Percentiles rank a stretch among this genome's conserved stretches.
phyloP scores from a whole-genome alignment of 2,888 invertebrate species.

The Protodeltote pygarga region DNA sequence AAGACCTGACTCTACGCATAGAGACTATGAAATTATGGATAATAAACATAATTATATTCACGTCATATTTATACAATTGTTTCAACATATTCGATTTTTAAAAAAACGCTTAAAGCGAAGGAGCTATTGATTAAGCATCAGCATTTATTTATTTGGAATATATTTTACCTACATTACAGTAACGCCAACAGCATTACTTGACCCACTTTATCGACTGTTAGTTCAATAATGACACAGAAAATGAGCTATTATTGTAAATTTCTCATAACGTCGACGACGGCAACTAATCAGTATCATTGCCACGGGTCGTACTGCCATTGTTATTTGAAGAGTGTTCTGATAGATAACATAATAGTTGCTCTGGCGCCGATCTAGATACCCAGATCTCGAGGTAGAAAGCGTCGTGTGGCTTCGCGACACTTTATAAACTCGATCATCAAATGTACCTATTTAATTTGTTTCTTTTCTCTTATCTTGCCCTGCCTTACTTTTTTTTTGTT shows the following conservation, averaged over 20 bases:
- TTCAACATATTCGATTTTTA: background rate
- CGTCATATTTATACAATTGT: slow-evolving; percentile 16
- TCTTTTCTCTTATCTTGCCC: background rate
- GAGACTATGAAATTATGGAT: slow-evolving; percentile 11
- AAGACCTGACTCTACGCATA: slow-evolving; percentile 13
- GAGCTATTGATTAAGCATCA: slow-evolving; percentile 14
- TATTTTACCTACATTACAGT: slow-evolving; percentile 3
- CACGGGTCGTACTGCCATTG: slow-evolving; percentile 63
- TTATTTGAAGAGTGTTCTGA: slow-evolving; percentile 53
- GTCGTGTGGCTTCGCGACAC: slow-evolving; percentile 50
- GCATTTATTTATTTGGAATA: slow-evolving; percentile 28
- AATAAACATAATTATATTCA: slow-evolving; percentile 9
- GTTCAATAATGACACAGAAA: slow-evolving; percentile 34
- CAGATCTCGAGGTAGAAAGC: slow-evolving; percentile 70
- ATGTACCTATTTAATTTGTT: slow-evolving; percentile 13
- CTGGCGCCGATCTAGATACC: slow-evolving; percentile 75
- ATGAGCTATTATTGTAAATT: slow-evolving; percentile 38
- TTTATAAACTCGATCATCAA: slow-evolving; percentile 39
- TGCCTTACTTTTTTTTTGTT: background rate
- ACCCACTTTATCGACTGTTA: slow-evolving; percentile 35
- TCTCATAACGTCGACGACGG: slow-evolving; percentile 48
- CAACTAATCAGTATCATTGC: slow-evolving; percentile 67
- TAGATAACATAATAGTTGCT: slow-evolving; percentile 66
- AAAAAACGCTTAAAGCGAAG: slow-evolving; percentile 4
- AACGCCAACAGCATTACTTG: slow-evolving; percentile 34